phyloP scores from a whole-genome alignment of 2,888 invertebrate species.

The Cylindroiulus punctatus region DNA sequence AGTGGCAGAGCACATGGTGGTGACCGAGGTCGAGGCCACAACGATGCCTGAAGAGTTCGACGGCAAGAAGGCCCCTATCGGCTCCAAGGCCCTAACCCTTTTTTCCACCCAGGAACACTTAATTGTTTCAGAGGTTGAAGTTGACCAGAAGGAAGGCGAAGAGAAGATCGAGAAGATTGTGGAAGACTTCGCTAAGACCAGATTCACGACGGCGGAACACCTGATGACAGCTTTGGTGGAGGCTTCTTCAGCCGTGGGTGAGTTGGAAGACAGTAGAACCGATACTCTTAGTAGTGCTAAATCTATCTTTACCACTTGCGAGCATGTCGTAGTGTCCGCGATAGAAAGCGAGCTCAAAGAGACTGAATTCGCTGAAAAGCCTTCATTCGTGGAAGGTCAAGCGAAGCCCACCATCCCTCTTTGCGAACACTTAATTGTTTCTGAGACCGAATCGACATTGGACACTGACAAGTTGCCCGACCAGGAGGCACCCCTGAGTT shows the following conservation, averaged over 20 bases:
- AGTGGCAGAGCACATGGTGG: constrained; percentile 59
- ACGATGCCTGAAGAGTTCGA: constrained; percentile 54
- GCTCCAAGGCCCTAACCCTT: constrained; percentile 50
- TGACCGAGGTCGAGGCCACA: constrained; percentile 59
- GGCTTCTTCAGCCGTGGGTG: constrained; percentile 49
- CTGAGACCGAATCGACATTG: constrained; percentile 46
- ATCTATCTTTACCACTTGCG: constrained; percentile 46
- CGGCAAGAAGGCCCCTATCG: neutral
- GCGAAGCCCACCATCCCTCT: constrained; percentile 51
- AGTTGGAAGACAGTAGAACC: constrained; percentile 21
- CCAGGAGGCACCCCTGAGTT: constrained; percentile 16
- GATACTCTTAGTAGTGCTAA: constrained; percentile 36
- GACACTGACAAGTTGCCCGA: constrained; percentile 1
- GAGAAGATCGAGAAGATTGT: neutral
- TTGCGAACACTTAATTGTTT: constrained; percentile 49
- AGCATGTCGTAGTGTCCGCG: constrained; percentile 59
- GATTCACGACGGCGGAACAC: constrained; percentile 52
- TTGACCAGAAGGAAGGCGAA: constrained; percentile 52
- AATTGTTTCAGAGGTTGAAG: constrained; percentile 55
- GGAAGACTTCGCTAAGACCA: constrained; percentile 46
- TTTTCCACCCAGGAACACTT: constrained; percentile 56
- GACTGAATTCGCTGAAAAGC: constrained; percentile 51
- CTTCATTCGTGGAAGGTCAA: constrained; percentile 56
- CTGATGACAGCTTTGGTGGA: constrained; percentile 49
- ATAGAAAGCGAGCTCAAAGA: constrained; percentile 52